Evolutionary conservation across 2,113 vertebrate species (phyloP).

Genomic region (Passerina amoena): DNA sequence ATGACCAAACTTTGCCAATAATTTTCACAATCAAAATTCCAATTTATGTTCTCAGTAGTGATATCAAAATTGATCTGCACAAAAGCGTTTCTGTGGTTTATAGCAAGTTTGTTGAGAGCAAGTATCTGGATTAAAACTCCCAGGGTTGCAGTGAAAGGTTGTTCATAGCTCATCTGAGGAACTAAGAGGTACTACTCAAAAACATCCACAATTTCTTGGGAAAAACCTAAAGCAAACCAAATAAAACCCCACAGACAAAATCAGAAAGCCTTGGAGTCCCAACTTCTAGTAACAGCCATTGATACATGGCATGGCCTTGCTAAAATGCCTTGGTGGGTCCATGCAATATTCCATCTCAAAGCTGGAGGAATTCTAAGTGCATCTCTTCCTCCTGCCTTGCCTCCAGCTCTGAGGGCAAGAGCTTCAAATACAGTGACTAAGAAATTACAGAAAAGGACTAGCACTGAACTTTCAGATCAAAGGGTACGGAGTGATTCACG

Average conservation of each 20-base stretch:
- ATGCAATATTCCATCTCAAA: neutral
- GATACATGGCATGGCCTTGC: fast-evolving
- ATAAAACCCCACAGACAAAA: neutral
- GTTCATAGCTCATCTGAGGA: neutral
- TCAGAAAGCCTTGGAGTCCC: neutral
- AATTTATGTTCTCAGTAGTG: neutral
- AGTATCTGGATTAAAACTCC: neutral
- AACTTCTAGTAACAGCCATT: neutral
- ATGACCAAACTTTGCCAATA: neutral
- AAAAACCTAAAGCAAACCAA: neutral
- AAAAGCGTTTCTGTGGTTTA: neutral
- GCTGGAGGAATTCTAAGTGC: neutral
- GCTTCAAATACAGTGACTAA: neutral
- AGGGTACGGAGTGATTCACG: neutral
- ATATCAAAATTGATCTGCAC: neutral
- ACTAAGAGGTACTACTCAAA: neutral
- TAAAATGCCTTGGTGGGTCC: neutral
- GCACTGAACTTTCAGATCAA: slow-evolving; percentile 14
- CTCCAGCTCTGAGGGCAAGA: neutral
- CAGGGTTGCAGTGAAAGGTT: neutral
- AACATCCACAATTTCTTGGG: slow-evolving; percentile 7
- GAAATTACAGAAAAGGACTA: neutral
- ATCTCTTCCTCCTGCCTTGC: neutral
- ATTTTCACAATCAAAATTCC: neutral
- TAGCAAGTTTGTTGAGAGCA: neutral